These are phyloP conservation scores for Bolinopsis microptera DNA, from an alignment of 37 sponge, comb jelly and placozoan genomes.

Conservation along the genomic window DNA sequence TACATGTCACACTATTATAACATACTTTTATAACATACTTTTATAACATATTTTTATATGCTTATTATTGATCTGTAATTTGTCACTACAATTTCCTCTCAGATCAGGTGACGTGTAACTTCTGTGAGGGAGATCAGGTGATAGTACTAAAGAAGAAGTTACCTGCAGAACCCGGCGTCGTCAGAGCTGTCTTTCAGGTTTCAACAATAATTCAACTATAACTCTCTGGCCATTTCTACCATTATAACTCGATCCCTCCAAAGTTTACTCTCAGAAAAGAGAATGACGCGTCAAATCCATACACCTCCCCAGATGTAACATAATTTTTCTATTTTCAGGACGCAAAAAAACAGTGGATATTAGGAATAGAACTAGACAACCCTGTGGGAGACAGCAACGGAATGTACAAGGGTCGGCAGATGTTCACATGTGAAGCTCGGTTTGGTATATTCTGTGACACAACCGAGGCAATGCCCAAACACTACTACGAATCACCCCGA, in stretches of 20 bases:
- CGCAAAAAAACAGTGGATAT: not conserved
- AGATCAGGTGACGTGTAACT: slow-evolving; percentile 1
- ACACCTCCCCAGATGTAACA: too few species aligned
- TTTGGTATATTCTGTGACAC: slow-evolving; percentile 18
- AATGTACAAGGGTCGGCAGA: not conserved
- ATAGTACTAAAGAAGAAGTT: slow-evolving; percentile 39
- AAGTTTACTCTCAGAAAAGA: too few species aligned
- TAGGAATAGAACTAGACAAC: slow-evolving; percentile 31
- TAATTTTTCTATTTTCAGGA: not conserved
- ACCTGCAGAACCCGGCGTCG: slow-evolving; percentile 30
- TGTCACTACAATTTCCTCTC: too few species aligned
- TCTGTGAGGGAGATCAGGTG: slow-evolving; percentile 57
- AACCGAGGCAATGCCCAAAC: slow-evolving; percentile 21
- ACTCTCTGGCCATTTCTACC: too few species aligned
- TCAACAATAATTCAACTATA: too few species aligned
- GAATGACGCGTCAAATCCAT: too few species aligned
- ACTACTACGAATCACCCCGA: slow-evolving; percentile 17
- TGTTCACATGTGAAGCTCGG: not conserved
- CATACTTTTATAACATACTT: too few species aligned
- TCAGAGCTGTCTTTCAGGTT: slow-evolving; percentile 57
- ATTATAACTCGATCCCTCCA: too few species aligned
- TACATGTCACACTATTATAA: too few species aligned
- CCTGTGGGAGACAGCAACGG: slow-evolving; percentile 46
- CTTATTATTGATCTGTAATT: too few species aligned
- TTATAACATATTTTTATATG: too few species aligned